phyloP scores from a whole-genome alignment of 2,888 invertebrate species.

The Xylocampa areola region DNA sequence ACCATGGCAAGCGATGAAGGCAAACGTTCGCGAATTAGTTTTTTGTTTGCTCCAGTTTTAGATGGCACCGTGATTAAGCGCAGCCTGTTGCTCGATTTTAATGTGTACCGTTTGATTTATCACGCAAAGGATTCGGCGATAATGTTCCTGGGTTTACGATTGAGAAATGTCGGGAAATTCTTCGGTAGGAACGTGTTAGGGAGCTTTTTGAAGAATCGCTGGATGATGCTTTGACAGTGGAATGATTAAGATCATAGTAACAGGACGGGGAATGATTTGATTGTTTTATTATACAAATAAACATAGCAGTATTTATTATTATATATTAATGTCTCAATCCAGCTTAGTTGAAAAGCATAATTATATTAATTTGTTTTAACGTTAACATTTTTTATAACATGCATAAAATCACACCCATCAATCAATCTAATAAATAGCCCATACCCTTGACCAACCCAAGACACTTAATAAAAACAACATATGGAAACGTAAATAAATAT shows the following conservation, averaged over 20 bases:
- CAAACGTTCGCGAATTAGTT: conserved; percentile 53
- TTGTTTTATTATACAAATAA: too few species aligned
- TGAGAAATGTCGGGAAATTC: conserved; percentile 11
- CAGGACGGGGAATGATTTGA: too few species aligned
- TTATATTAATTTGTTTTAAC: too few species aligned
- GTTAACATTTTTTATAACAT: too few species aligned
- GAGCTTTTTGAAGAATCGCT: not conserved
- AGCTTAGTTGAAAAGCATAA: too few species aligned
- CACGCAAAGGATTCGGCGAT: conserved; percentile 29
- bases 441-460: not conserved
- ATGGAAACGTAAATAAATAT: conserved; percentile 63
- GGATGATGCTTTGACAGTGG: too few species aligned
- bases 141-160: conserved; percentile 35
- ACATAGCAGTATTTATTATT: too few species aligned
- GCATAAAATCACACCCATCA: not conserved
- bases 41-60: conserved; percentile 56
- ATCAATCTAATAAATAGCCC: not conserved
- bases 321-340: too few species aligned
- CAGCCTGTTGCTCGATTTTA: conserved; percentile 64
- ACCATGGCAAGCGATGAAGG: conserved; percentile 39
- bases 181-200: not conserved
- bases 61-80: conserved; percentile 54
- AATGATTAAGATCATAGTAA: too few species aligned
- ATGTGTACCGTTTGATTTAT: conserved; percentile 53
- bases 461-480: conserved; percentile 32